A percentile compares a stretch with the other conserved stretches of the same genome.
phyloP scores from a whole-genome alignment of 2,113 vertebrate genomes.

The Prionailurus viverrinus region DNA sequence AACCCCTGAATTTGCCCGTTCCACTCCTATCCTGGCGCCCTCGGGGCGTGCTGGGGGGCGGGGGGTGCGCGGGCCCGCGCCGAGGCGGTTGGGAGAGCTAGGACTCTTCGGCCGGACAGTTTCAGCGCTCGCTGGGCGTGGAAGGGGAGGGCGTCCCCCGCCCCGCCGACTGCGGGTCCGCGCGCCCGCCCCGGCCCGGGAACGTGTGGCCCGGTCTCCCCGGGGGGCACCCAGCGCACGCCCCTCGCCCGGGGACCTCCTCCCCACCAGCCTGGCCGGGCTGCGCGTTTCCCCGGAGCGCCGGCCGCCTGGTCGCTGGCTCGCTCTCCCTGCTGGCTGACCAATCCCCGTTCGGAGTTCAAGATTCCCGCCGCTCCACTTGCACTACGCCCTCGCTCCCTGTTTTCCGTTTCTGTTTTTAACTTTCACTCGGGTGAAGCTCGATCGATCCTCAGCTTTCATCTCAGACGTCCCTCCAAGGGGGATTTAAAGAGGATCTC shows the following conservation, averaged over 20 bases:
- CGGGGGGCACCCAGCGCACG: neutral
- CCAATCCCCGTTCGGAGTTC: neutral
- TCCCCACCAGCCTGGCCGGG: fast-evolving
- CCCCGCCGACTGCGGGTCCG: neutral
- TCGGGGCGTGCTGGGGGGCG: neutral
- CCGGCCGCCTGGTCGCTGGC: neutral
- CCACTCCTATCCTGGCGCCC: neutral
- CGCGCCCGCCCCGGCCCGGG: neutral
- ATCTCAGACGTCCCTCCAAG: neutral
- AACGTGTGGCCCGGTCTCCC: neutral
- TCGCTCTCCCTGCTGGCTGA: fast-evolving
- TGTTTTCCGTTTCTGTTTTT: neutral
- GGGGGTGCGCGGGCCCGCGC: neutral
- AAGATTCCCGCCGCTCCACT: slow-evolving; percentile 55
- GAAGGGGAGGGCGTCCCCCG: too few relatives aligned
- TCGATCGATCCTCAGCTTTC: neutral
- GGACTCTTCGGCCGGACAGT: fast-evolving
- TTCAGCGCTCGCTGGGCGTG: neutral
- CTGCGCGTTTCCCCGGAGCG: neutral
- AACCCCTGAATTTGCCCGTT: neutral
- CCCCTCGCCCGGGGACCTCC: neutral
- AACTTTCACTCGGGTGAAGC: slow-evolving; percentile 7
- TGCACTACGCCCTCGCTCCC: neutral
- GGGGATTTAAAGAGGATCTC: neutral
- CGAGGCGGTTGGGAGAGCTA: neutral